These are phyloP conservation scores for Lerista edwardsae DNA, from an alignment of 2,797 vertebrate species.

Conservation along the genomic window DNA sequence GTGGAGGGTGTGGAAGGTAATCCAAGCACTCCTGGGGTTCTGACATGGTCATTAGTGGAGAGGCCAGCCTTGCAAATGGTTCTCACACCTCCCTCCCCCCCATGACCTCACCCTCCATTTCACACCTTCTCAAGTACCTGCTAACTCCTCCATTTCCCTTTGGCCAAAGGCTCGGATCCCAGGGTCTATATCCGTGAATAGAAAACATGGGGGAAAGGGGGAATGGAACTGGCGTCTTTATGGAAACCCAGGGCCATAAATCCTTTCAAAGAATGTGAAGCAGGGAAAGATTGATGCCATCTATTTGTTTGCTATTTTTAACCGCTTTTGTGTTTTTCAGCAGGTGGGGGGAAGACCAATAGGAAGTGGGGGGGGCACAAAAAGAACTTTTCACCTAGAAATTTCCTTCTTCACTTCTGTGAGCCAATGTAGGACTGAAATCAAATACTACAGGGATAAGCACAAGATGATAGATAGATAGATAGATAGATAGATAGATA, in stretches of 20 bases:
- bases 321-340: not conserved
- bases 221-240: not conserved
- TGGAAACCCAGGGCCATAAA: slow-evolving; percentile 20
- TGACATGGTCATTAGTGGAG: not conserved
- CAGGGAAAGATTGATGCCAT: not conserved
- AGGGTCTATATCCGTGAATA: not conserved
- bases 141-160: slow-evolving; percentile 23
- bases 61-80: not conserved
- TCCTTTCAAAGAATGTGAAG: slow-evolving; percentile 9
- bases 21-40: not conserved
- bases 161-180: not conserved
- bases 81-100: not conserved
- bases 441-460: not conserved
- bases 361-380: not conserved
- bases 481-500: too few species aligned
- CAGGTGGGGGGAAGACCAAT: not conserved
- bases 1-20: too few species aligned
- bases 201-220: not conserved
- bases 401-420: not conserved
- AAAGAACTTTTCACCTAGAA: not conserved
- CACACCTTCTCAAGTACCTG: slow-evolving; percentile 37
- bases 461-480: too few species aligned
- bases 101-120: not conserved
- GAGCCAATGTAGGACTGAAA: too few species aligned
- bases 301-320: not conserved